These are phyloP conservation scores for Akabosia matsudoensis DNA, from an alignment of 1,140 invertebrate genomes.

Conservation along the genomic window DNA sequence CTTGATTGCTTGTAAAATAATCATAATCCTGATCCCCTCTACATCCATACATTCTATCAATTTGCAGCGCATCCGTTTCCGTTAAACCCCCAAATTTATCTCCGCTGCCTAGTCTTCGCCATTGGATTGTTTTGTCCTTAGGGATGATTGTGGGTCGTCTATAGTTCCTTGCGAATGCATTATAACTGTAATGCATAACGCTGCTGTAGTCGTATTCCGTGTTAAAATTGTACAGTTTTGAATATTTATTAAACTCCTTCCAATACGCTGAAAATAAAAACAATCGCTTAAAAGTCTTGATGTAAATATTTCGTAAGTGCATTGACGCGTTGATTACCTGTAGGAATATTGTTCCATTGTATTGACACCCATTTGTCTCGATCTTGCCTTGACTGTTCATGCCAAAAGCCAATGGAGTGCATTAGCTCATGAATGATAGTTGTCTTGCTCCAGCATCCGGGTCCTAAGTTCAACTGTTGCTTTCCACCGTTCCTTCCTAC, in stretches of 20 bases:
- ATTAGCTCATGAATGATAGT: neutral
- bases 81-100: neutral
- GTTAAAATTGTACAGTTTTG: neutral
- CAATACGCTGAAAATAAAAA: neutral
- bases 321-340: neutral
- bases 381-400: neutral
- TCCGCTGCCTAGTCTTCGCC: neutral
- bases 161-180: neutral
- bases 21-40: no score
- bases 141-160: neutral
- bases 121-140: neutral
- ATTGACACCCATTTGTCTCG: neutral
- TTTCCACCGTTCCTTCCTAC: neutral
- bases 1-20: neutral
- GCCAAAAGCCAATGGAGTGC: neutral
- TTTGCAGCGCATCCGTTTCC: neutral
- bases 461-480: neutral
- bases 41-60: constrained; percentile 1
- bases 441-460: neutral
- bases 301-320: neutral
- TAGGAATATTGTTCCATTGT: neutral
- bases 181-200: neutral
- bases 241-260: neutral
- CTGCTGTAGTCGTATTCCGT: neutral
- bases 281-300: neutral